phyloP scores from a whole-genome alignment of 2,888 invertebrate genomes.

The Cataglyphis livida region DNA sequence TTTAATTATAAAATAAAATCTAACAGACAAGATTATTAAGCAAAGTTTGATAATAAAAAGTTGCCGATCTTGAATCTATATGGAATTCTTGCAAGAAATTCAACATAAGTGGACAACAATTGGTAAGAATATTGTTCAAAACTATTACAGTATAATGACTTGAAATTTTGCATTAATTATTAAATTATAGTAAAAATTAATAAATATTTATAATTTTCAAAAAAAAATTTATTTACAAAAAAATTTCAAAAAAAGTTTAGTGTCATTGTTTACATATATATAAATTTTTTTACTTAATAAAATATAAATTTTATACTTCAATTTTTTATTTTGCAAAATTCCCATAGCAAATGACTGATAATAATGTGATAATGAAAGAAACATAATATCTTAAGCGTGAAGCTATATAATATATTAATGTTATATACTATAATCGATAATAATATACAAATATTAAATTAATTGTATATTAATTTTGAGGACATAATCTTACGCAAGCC shows the following conservation, averaged over 20 bases:
- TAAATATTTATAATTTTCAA: not conserved
- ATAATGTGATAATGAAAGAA: not conserved
- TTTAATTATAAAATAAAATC: not conserved
- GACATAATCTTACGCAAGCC: not conserved
- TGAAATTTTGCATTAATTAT: not conserved
- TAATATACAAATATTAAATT: not conserved
- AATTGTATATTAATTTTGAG: not conserved
- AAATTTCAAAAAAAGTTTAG: not conserved
- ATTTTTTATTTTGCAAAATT: not conserved
- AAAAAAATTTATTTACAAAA: not conserved
- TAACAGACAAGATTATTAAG: not conserved
- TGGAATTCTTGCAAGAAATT: not conserved
- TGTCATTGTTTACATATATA: no score
- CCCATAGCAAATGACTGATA: not conserved
- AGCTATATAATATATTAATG: not conserved
- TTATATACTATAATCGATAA: not conserved
- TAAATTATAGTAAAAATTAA: not conserved
- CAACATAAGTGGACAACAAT: not conserved
- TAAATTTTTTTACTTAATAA: not conserved
- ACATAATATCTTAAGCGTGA: not conserved
- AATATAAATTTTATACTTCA: not conserved
- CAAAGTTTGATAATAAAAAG: not conserved
- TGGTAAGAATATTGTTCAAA: not conserved
- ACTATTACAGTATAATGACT: not conserved
- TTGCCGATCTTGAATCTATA: not conserved